phyloP scores from a whole-genome alignment of 2,113 vertebrate species.

The Salminus brasiliensis region DNA sequence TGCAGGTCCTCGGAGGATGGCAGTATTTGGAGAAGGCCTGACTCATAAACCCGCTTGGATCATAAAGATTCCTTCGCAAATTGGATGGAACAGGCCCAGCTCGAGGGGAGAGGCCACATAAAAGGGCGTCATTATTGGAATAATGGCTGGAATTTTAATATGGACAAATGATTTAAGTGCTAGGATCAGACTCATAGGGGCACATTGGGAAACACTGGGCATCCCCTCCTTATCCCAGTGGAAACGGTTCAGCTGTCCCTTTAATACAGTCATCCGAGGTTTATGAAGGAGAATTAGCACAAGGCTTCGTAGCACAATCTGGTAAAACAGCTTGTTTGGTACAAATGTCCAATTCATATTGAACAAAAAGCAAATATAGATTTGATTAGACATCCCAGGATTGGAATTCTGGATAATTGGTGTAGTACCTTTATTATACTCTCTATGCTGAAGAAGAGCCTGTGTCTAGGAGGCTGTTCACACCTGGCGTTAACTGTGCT shows the following conservation, averaged over 20 bases:
- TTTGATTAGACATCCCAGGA: no score
- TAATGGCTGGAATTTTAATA: slow-evolving; percentile 55
- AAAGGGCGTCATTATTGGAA: slow-evolving; percentile 49
- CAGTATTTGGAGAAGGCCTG: slow-evolving; percentile 43
- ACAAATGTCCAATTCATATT: not conserved
- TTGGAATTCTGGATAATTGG: no score
- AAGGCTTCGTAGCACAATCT: not conserved
- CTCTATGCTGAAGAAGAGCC: no score
- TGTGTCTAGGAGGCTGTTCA: no score
- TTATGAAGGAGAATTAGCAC: not conserved
- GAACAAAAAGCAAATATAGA: no score
- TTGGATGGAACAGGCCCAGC: slow-evolving; percentile 37
- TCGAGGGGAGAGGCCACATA: slow-evolving; percentile 43
- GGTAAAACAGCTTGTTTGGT: not conserved
- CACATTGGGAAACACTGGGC: slow-evolving; percentile 23
- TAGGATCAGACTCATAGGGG: slow-evolving; percentile 23
- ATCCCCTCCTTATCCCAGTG: not conserved
- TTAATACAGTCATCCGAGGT: not conserved
- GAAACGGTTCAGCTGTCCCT: not conserved
- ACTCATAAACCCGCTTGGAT: slow-evolving; percentile 30
- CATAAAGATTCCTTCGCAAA: slow-evolving; percentile 49
- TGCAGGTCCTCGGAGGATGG: slow-evolving; percentile 32
- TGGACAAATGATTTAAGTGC: slow-evolving; percentile 43
- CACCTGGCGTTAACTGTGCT: no score
- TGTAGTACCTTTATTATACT: no score